These are phyloP conservation scores for Zingel zingel DNA, from an alignment of 2,113 vertebrate genomes.

Conservation along the genomic window DNA sequence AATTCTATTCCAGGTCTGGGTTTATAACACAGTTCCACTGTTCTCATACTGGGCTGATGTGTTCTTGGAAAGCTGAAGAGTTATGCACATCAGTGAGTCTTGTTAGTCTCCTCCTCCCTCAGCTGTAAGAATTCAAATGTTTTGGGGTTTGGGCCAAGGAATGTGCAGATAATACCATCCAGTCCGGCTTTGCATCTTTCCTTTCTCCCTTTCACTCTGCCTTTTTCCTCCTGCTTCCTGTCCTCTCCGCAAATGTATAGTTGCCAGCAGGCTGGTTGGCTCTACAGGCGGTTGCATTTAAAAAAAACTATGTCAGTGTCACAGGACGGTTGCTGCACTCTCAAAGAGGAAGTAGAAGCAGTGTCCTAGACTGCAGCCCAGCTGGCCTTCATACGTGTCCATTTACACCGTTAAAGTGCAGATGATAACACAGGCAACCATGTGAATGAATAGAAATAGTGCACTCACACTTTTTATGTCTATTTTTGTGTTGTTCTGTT, in stretches of 20 bases:
- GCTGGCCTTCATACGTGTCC: not conserved
- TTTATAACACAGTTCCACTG: slow-evolving; percentile 18
- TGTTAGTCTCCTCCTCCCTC: slow-evolving; percentile 51
- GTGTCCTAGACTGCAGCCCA: not conserved
- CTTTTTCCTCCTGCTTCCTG: slow-evolving; percentile 20
- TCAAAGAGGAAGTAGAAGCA: slow-evolving; percentile 6
- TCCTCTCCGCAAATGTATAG: slow-evolving; percentile 38
- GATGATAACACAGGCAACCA: not conserved
- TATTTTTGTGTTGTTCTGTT: not conserved
- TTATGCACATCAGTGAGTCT: not conserved
- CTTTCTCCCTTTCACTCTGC: not conserved
- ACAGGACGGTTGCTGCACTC: slow-evolving; percentile 47
- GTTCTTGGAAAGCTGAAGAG: slow-evolving; percentile 29
- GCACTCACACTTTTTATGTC: not conserved
- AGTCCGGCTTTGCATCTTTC: slow-evolving; percentile 30
- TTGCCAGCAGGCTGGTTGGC: slow-evolving; percentile 32
- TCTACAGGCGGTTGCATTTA: slow-evolving; percentile 56
- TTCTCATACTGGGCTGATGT: slow-evolving; percentile 3
- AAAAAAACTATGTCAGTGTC: slow-evolving; percentile 72
- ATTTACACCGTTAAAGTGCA: not conserved
- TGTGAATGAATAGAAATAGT: not conserved
- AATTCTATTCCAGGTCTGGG: not conserved
- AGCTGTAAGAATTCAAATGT: slow-evolving; percentile 64
- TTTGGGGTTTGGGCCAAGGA: slow-evolving; percentile 58
- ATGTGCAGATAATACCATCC: slow-evolving; percentile 49